These are phyloP conservation scores for Philopotamus ludificatus DNA, from an alignment of 1,140 invertebrate species.

Conservation along the genomic window DNA sequence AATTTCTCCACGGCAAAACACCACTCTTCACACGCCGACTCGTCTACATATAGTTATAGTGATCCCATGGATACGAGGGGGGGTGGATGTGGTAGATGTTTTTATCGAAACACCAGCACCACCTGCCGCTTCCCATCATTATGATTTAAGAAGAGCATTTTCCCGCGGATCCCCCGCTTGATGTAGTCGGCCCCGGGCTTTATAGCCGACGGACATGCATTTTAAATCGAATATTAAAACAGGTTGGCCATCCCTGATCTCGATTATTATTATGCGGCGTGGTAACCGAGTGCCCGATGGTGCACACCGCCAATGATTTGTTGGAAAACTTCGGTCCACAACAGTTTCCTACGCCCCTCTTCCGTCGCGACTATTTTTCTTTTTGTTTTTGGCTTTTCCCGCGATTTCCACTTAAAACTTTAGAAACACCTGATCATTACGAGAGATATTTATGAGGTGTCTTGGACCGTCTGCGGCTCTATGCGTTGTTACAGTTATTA, in stretches of 20 bases:
- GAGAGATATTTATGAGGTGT: constrained; percentile 21
- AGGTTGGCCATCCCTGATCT: neutral
- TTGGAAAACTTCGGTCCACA: neutral
- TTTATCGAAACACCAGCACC: constrained; percentile 15
- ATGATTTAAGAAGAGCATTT: constrained; percentile 34
- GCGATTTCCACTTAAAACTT: constrained; percentile 31
- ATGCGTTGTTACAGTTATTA: neutral
- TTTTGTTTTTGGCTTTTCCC: neutral
- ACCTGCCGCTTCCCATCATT: constrained; percentile 35
- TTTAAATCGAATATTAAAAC: neutral
- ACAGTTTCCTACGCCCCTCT: neutral
- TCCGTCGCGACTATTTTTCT: constrained; percentile 19
- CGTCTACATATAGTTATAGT: constrained; percentile 8
- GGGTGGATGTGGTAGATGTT: constrained; percentile 12
- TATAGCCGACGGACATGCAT: constrained; percentile 13
- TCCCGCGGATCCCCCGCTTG: neutral
- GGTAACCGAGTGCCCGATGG: neutral
- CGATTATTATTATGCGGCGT: neutral
- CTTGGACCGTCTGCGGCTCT: constrained; percentile 12
- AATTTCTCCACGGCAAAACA: no score
- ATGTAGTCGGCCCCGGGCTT: neutral
- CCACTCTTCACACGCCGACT: neutral
- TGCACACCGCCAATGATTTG: neutral
- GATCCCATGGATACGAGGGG: neutral
- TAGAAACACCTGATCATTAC: constrained; percentile 31